Evolutionary conservation across 2,113 vertebrate genomes (phyloP).

Genomic region (Felis chaus): DNA sequence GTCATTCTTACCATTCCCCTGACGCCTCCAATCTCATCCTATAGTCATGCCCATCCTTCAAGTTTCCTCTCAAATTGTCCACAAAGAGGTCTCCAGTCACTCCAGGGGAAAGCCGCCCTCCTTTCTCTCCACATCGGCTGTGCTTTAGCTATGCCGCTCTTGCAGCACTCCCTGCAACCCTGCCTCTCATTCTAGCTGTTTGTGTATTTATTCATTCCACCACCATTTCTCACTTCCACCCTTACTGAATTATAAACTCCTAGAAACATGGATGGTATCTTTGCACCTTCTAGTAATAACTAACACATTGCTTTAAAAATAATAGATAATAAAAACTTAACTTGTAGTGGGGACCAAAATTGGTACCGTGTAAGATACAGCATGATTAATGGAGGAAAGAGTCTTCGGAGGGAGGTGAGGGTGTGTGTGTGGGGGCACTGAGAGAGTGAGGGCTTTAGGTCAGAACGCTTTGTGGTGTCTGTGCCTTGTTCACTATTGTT

Average conservation of each 20-base stretch:
- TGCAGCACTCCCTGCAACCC: rapidly evolving
- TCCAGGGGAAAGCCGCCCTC: neutral
- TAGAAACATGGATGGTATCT: neutral
- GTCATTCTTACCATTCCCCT: neutral
- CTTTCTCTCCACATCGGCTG: neutral
- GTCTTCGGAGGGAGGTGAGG: neutral
- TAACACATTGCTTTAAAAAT: slow-evolving; percentile 16
- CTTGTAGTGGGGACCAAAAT: neutral
- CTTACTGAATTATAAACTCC: neutral
- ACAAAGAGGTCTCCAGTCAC: neutral
- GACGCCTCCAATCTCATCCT: neutral
- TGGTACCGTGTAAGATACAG: neutral
- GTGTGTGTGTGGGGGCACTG: neutral
- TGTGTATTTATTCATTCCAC: neutral
- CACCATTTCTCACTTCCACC: neutral
- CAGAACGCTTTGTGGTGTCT: neutral
- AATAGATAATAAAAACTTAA: neutral
- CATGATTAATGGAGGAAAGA: neutral
- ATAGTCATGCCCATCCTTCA: neutral
- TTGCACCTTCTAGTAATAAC: neutral
- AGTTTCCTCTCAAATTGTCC: neutral
- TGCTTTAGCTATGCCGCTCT: neutral
- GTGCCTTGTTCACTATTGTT: neutral
- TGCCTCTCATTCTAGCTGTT: neutral
- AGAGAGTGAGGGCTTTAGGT: neutral